Evolutionary conservation across 2,113 vertebrate genomes (phyloP).

Genomic region (Pteruthius melanotis): DNA sequence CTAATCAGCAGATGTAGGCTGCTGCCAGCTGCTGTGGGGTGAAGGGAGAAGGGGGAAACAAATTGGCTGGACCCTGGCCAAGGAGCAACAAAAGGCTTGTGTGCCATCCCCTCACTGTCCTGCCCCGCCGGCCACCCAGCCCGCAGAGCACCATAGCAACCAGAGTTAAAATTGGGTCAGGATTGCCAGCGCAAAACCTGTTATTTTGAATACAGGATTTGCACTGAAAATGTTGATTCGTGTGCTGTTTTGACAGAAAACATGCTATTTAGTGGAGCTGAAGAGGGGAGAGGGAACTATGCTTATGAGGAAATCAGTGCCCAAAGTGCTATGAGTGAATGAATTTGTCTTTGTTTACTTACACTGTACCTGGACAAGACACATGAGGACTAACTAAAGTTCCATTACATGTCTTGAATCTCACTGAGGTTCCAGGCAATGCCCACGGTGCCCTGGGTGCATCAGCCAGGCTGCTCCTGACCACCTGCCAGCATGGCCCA

Average conservation of each 20-base stretch:
- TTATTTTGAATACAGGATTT: background rate
- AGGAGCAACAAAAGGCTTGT: slow-evolving; percentile 38
- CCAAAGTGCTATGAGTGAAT: background rate
- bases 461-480: background rate
- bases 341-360: background rate
- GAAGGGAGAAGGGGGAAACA: background rate
- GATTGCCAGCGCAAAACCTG: background rate
- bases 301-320: background rate
- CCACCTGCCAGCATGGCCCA: background rate
- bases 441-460: accelerated
- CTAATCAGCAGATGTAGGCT: background rate
- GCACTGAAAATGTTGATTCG: background rate
- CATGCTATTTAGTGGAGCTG: background rate
- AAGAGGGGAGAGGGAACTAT: background rate
- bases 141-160: background rate
- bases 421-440: background rate
- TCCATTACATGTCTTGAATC: background rate
- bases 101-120: background rate
- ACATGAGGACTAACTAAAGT: background rate
- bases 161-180: slow-evolving; percentile 18
- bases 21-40: background rate
- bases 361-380: background rate
- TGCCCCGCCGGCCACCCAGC: accelerated
- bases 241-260: background rate
- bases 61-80: slow-evolving; percentile 5